Evolutionary conservation across 1,140 invertebrate genomes (phyloP), one percentile per base, ranked within the genome.

Genomic region (Pseudomyrmex sp.): DNA sequence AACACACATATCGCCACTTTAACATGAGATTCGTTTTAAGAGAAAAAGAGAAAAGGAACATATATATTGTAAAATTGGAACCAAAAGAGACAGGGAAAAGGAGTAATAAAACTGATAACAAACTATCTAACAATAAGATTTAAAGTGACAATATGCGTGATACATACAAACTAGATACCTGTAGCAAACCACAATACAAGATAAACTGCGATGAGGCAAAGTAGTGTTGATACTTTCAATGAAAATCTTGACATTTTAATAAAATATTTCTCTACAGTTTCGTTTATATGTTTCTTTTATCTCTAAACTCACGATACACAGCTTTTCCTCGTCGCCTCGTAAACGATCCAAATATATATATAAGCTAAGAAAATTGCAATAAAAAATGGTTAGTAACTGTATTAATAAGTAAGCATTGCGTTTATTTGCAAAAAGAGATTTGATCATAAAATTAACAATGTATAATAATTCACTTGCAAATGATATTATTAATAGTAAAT

Each of bases 401-500:
- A 84, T 86, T 91, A 90, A 90, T 91, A 90, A 90, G 77, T 93
- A 93, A 93, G 92, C 93, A 92, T 92, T 92, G 90, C 89, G 85
- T 94, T 94, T 93, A 93, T 93, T 94, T 93, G 91, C 90, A 82
- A 92, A 92, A 90, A 91, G 91, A 90, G 20, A 46, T 68, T 87
- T 54, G 74, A 88, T 84, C 77, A 86, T 89, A 87, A 89, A 93
- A 91, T 92, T 93, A 92, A 94, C 92, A 94, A 91, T 91, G 54
- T 88, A 91, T 86, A 86, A 87, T 92, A 35, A 35, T 26, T 77
- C 12, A 77, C 82, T 85, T 74, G 85, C 85, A 50, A 84, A 73
- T 89, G 87, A 18, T 18, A 89, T 91, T 87, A 90, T 85, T 77
- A 87, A 66, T 85, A 82, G 56, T 86, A 77, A 82, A 50, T 58